Evolutionary conservation across 2,888 invertebrate species (phyloP).

Genomic region (Eustalomyia histrio): DNA sequence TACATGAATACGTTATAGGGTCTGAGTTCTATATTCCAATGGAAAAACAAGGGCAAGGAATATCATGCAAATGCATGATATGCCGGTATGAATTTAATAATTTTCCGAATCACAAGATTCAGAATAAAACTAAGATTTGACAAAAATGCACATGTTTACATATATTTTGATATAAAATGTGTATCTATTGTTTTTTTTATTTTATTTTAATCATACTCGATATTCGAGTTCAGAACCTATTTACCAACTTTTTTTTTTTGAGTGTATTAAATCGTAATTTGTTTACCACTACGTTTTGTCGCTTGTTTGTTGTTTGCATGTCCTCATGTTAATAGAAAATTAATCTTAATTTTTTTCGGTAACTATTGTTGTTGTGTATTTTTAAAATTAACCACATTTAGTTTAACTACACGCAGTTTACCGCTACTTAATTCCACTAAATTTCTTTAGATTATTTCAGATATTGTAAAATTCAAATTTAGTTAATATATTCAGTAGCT

Average conservation of each 20-base stretch:
- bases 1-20: no score
- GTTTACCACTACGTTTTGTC: slow-evolving; percentile 27
- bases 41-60: no score
- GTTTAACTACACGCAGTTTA: slow-evolving; percentile 47
- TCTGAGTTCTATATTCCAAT: no score
- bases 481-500: slow-evolving; percentile 1
- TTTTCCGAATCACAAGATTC: no score
- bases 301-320: slow-evolving; percentile 57
- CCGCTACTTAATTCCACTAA: slow-evolving; percentile 39
- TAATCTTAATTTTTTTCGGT: slow-evolving; percentile 54
- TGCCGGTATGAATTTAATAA: no score
- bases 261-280: slow-evolving; percentile 41
- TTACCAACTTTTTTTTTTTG: slow-evolving; percentile 10
- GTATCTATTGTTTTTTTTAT: no score
- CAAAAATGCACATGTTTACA: no score
- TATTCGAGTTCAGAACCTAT: no score
- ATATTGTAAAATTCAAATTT: not conserved
- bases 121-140: no score
- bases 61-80: no score
- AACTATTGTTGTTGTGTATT: slow-evolving; percentile 38
- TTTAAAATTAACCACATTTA: slow-evolving; percentile 60
- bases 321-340: slow-evolving; percentile 62
- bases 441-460: slow-evolving; percentile 4
- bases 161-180: no score
- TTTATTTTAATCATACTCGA: no score